phyloP scores from a whole-genome alignment of 2,797 vertebrate genomes.

The Erithacus rubecula region DNA sequence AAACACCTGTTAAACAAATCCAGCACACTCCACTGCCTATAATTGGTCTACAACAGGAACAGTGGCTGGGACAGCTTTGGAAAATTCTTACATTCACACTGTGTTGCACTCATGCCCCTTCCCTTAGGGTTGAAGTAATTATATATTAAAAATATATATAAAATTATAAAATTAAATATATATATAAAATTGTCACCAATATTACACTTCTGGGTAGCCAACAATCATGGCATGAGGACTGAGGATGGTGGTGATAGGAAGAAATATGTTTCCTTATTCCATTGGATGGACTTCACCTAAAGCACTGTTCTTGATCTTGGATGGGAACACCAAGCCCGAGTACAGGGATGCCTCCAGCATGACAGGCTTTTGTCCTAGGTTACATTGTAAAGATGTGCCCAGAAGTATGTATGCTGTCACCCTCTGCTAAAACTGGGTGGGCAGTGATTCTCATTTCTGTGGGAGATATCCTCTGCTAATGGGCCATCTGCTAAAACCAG shows the following conservation, averaged over 20 bases:
- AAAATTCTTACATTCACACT: background rate
- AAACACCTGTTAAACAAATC: background rate
- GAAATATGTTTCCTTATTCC: background rate
- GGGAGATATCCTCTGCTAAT: too few species aligned
- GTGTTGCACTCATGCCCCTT: background rate
- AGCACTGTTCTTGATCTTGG: background rate
- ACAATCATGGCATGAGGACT: background rate
- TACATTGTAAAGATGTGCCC: too few species aligned
- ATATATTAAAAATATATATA: too few species aligned
- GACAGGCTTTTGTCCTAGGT: background rate
- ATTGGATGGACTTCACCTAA: background rate
- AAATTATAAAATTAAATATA: background rate
- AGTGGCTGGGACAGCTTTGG: background rate
- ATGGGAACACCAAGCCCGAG: background rate
- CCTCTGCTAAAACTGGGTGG: too few species aligned
- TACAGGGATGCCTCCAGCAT: background rate
- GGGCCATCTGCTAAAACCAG: too few species aligned
- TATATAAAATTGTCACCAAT: background rate
- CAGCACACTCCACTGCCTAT: background rate
- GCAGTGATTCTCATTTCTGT: too few species aligned
- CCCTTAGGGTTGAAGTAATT: background rate
- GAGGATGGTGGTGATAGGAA: background rate
- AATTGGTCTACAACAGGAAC: background rate
- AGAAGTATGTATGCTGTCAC: too few species aligned
- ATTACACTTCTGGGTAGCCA: background rate